These are phyloP conservation scores for Brenthis ino DNA, from an alignment of 2,888 invertebrate species.

Conservation along the genomic window DNA sequence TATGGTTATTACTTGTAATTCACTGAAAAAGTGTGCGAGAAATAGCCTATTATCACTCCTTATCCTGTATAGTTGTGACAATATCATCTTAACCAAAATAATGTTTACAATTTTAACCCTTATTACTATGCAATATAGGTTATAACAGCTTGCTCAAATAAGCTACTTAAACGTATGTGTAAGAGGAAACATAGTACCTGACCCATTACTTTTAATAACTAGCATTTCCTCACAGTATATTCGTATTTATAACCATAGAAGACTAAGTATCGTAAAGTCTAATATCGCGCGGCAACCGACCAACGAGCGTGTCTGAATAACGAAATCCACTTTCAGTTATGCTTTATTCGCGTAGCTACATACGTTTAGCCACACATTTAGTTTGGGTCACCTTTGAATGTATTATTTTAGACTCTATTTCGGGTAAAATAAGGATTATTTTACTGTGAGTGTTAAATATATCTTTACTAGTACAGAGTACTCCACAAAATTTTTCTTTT, in stretches of 20 bases:
- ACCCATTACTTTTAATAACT: slow-evolving; percentile 49
- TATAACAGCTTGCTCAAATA: slow-evolving; percentile 21
- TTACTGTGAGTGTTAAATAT: not conserved
- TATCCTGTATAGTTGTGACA: slow-evolving; percentile 27
- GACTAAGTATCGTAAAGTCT: slow-evolving; percentile 49
- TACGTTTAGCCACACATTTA: slow-evolving; percentile 28
- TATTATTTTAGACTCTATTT: slow-evolving; percentile 10
- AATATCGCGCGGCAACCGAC: slow-evolving; percentile 54
- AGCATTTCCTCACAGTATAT: slow-evolving; percentile 47
- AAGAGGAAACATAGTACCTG: slow-evolving; percentile 34
- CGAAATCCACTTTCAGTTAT: slow-evolving; percentile 67
- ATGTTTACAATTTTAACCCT: slow-evolving; percentile 11
- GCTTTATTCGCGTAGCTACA: slow-evolving; percentile 57
- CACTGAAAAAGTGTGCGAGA: slow-evolving; percentile 37
- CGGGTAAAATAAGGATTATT: not conserved
- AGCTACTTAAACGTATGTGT: slow-evolving; percentile 26
- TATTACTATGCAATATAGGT: not conserved
- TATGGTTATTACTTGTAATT: slow-evolving; percentile 34
- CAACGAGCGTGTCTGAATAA: slow-evolving; percentile 59
- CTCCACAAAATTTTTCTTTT: slow-evolving; percentile 16
- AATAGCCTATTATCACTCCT: slow-evolving; percentile 38
- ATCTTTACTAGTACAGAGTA: slow-evolving; percentile 12
- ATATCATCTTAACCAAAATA: slow-evolving; percentile 3
- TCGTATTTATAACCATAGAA: slow-evolving; percentile 45
- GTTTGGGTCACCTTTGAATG: not conserved